Evolutionary conservation across 2,888 invertebrate species (phyloP).

Genomic region (Pyrochroa serraticornis): DNA sequence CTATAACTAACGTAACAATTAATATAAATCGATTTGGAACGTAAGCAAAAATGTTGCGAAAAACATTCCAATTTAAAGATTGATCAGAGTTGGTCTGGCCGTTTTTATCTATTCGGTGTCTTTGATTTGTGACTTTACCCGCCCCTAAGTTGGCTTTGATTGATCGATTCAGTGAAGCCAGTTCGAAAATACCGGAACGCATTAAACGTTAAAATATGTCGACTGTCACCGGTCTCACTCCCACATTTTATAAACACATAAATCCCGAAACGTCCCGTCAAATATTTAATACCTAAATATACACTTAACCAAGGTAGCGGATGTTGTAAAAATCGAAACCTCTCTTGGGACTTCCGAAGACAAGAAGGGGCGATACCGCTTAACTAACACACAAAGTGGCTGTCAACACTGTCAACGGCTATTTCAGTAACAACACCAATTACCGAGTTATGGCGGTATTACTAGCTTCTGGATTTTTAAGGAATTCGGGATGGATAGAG

Average conservation of each 20-base stretch:
- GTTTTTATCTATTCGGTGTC: too few relatives aligned
- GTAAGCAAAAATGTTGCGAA: too few relatives aligned
- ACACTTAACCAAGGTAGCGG: slow-evolving; percentile 35
- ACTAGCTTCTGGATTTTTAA: neutral
- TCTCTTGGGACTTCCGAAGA: slow-evolving; percentile 1
- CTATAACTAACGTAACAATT: too few relatives aligned
- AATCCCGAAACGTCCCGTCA: slow-evolving; percentile 28
- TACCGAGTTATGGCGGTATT: neutral
- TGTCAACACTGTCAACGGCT: slow-evolving; percentile 37
- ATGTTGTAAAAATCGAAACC: slow-evolving; percentile 40
- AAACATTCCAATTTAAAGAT: too few relatives aligned
- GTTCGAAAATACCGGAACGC: slow-evolving; percentile 5
- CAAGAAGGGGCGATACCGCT: slow-evolving; percentile 17
- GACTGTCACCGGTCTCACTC: slow-evolving; percentile 34
- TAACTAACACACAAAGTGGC: slow-evolving; percentile 34
- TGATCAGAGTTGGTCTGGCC: too few relatives aligned
- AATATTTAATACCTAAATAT: slow-evolving; percentile 42
- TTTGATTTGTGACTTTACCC: neutral
- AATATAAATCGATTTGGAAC: too few relatives aligned
- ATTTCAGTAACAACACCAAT: slow-evolving; percentile 21
- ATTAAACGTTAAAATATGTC: slow-evolving; percentile 31
- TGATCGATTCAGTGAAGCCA: too few relatives aligned
- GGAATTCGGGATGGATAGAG: too few relatives aligned
- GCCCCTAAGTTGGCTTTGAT: neutral
- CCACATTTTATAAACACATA: slow-evolving; percentile 42